Percentiles rank a stretch among this genome's conserved stretches.
Conservation (phyloP, 2,888 invertebrate genomes). For the Idaea biselata region DNA sequence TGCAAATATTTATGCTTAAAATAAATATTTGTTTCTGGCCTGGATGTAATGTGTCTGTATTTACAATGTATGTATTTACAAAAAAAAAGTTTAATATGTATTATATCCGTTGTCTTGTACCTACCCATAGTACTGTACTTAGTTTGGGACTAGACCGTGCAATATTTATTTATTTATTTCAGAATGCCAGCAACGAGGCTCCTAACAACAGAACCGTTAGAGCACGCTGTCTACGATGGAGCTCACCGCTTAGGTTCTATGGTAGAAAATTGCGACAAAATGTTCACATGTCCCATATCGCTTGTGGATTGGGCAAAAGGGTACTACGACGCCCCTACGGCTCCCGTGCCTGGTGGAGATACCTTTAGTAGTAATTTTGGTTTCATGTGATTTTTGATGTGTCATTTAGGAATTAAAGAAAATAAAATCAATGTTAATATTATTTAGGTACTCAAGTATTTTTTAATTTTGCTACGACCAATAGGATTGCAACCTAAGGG, state of each 20-base stretch:
- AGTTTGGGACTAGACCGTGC: too few relatives aligned
- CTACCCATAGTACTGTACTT: too few relatives aligned
- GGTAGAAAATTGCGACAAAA: conserved; percentile 71
- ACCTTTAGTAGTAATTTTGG: conserved; percentile 47
- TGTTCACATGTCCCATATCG: conserved; percentile 84
- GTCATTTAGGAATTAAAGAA: conserved; percentile 1
- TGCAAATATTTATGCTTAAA: too few relatives aligned
- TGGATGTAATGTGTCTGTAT: too few relatives aligned
- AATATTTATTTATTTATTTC: conserved; percentile 38
- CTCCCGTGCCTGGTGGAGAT: conserved; percentile 38
- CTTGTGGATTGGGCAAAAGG: conserved; percentile 85
- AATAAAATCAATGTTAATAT: neutral
- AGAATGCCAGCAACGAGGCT: conserved; percentile 83
- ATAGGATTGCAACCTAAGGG: too few relatives aligned
- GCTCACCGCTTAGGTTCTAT: conserved; percentile 70
- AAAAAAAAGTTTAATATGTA: too few relatives aligned
- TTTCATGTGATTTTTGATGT: conserved; percentile 23
- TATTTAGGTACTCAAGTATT: too few relatives aligned
- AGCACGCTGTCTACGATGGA: conserved; percentile 82
- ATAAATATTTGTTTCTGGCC: too few relatives aligned
- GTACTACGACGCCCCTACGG: conserved; percentile 47
- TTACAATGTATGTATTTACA: too few relatives aligned
- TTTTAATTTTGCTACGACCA: too few relatives aligned
- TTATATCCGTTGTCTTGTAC: too few relatives aligned
- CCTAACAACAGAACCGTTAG: conserved; percentile 80